Base-by-base conservation (phyloP, 2,113 vertebrate species). In the Pseudopipra pipra region DNA sequence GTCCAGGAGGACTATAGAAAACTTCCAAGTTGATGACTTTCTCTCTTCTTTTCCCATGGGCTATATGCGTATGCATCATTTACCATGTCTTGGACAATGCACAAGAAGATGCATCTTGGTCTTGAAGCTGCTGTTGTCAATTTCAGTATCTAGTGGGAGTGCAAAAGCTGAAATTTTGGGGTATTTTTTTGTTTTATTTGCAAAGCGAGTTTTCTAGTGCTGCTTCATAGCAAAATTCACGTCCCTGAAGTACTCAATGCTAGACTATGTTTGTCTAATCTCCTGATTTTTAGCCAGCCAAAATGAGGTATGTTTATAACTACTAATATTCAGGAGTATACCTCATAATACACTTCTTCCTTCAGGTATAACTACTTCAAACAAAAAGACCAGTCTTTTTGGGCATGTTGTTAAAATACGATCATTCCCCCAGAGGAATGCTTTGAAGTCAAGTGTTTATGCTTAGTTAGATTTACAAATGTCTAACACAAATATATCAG, bases 371-470 rank as follows among this genome's bases (percentile, higher is more conserved):
- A 82, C 3, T 68, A 30, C 93, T 95, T 84, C 55, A 84, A 95
- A 74, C 41, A 82, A 66, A 76, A 92, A 46, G 66, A 39, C 0
- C 0, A 93, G 14, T 18, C 14, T 72, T 96, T 93, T 58, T 4
- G 22, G 88, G 28, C 13, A 41, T 56, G 31, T 47, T 86, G 65
- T 75, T 94, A 88, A 96, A 96, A 93, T 86, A 90, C 2, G 8
- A 89, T 68, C 87, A 51, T 88, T 95, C 46, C 33, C 54, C 71
- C 55, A 14, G 35, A 94, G 59, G 93, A 96, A 96, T 90, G 95
- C 96, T 96, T 97, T 97, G 94, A 97, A 97, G 91, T 27, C 24
- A 95, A 97, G 89, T 62, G 49, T 96, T 97, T 96, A 95, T 93
- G 80, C 86, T 93, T 79, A 47, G 88, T 93, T 96, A 92, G 70